Evolutionary conservation across 2,113 vertebrate species (phyloP).

Genomic region (Canis aureus): DNA sequence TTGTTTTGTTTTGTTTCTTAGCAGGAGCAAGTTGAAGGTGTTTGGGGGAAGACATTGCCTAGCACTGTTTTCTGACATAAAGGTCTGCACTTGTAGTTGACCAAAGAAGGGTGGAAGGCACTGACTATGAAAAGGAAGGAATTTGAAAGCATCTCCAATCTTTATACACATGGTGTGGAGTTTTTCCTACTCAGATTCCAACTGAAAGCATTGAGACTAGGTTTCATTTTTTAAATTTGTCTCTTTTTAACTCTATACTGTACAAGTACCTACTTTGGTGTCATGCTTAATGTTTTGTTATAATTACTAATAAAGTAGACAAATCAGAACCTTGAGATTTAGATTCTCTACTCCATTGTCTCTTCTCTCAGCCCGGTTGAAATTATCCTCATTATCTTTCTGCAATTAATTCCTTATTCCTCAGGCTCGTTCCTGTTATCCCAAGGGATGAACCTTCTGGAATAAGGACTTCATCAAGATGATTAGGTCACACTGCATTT

Average conservation of each 20-base stretch:
- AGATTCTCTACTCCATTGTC: conserved; percentile 50
- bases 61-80: neutral
- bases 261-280: conserved; percentile 28
- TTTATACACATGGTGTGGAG: neutral
- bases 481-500: conserved; percentile 69
- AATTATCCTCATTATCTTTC: conserved; percentile 72
- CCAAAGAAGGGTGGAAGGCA: neutral
- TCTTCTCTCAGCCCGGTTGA: conserved; percentile 56
- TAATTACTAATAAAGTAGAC: conserved; percentile 79
- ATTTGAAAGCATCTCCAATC: neutral
- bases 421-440: conserved; percentile 55
- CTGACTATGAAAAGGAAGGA: neutral
- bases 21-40: neutral
- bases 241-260: neutral
- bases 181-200: neutral
- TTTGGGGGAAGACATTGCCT: neutral
- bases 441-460: conserved; percentile 55
- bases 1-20: neutral
- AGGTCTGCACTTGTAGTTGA: neutral
- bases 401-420: conserved; percentile 78
- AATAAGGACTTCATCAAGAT: conserved; percentile 57
- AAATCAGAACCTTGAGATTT: conserved; percentile 71
- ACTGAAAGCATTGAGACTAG: neutral
- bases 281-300: conserved; percentile 70
- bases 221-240: conserved; percentile 31